phyloP scores from a whole-genome alignment of 2,113 vertebrate genomes.

The Lepus europaeus region DNA sequence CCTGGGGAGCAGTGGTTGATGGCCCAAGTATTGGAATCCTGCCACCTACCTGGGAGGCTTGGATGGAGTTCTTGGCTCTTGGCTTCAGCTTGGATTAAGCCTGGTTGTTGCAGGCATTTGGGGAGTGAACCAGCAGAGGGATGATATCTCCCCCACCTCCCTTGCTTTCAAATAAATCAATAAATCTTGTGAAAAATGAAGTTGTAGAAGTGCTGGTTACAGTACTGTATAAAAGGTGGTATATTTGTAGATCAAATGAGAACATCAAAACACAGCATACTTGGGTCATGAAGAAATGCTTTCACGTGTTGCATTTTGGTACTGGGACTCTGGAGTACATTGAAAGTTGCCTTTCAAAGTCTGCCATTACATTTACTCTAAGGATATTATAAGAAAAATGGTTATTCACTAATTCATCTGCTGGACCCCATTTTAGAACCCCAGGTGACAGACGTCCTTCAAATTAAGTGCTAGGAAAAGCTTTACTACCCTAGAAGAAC shows the following conservation, averaged over 20 bases:
- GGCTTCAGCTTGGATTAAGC: too few relatives aligned
- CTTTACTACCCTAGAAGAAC: neutral
- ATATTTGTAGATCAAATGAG: neutral
- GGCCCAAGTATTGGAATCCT: too few relatives aligned
- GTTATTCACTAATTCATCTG: conserved; percentile 7
- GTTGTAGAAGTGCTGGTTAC: neutral
- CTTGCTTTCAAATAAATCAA: too few relatives aligned
- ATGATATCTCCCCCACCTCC: too few relatives aligned
- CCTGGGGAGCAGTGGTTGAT: too few relatives aligned
- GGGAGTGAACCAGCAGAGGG: too few relatives aligned
- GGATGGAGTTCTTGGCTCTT: too few relatives aligned
- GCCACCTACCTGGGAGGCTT: too few relatives aligned
- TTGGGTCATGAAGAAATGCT: conserved; percentile 15
- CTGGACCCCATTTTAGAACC: neutral
- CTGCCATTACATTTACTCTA: neutral
- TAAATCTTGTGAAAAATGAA: too few relatives aligned
- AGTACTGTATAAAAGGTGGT: neutral
- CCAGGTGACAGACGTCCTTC: conserved; percentile 10
- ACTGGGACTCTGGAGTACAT: neutral
- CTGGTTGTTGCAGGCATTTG: too few relatives aligned
- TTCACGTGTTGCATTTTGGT: neutral
- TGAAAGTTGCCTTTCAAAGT: conserved; percentile 29
- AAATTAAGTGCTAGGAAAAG: neutral
- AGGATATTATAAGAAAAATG: neutral
- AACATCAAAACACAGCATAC: neutral